Percentiles rank a stretch among this genome's conserved stretches.
Evolutionary conservation across 2,113 vertebrate species (phyloP).

Genomic region (Cynopterus brachyotis): DNA sequence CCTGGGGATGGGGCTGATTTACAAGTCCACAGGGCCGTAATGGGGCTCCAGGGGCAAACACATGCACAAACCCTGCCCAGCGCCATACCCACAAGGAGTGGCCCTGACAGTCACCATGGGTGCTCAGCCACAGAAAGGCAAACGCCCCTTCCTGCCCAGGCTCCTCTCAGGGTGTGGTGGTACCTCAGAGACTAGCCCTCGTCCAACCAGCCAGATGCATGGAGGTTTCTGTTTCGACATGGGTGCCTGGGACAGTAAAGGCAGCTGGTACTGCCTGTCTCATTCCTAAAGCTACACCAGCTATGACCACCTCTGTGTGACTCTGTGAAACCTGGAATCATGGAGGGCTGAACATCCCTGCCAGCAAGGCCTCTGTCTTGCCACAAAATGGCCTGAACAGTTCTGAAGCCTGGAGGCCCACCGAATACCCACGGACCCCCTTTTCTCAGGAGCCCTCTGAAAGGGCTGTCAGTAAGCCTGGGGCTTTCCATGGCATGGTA

Average conservation of each 20-base stretch:
- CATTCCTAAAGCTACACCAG: background rate
- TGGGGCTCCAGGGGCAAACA: background rate
- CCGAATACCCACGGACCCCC: background rate
- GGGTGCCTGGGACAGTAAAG: background rate
- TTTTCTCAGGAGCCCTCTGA: background rate
- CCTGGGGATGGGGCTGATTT: too few species aligned
- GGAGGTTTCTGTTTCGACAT: background rate
- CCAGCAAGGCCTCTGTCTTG: background rate
- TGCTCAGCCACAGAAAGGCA: background rate
- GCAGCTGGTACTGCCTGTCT: background rate
- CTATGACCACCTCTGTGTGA: background rate
- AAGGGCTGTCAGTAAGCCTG: background rate
- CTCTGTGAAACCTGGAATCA: background rate
- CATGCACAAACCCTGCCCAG: background rate
- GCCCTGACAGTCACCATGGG: background rate
- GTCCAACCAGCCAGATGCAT: background rate
- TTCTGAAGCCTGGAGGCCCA: background rate
- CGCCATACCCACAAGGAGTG: background rate
- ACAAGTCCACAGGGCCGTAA: rapidly evolving
- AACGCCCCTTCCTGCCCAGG: background rate
- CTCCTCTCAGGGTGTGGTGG: background rate
- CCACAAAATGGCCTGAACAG: background rate
- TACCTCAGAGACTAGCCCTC: background rate
- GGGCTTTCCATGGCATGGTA: background rate
- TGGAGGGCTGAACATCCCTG: background rate